Conservation (phyloP, 2,797 vertebrate genomes). For the Leucoraja ocellata region DNA sequence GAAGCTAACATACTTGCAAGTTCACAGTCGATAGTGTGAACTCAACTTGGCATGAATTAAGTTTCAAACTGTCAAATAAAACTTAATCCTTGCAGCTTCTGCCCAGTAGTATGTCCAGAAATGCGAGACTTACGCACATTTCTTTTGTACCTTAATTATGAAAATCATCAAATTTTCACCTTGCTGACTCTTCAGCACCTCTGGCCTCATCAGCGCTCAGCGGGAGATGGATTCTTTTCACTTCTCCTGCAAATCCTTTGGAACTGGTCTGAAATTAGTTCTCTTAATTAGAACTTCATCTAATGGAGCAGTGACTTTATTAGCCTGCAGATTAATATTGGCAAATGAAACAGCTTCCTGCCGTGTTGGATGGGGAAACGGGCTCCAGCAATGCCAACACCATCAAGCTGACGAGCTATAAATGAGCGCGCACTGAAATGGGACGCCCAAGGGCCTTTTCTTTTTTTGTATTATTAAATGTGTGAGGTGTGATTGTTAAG, state of each 20-base stretch:
- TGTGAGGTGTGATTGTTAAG: background rate
- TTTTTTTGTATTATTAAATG: background rate
- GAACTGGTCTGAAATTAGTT: constrained; percentile 31
- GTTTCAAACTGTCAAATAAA: background rate
- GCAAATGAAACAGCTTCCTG: constrained; percentile 16
- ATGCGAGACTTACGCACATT: background rate
- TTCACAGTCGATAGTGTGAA: background rate
- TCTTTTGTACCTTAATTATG: constrained; percentile 22
- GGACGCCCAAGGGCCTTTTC: background rate
- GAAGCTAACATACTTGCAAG: no score
- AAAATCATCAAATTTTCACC: constrained; percentile 26
- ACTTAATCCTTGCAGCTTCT: background rate
- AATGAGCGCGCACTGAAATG: background rate
- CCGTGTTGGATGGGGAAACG: background rate
- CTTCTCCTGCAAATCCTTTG: background rate
- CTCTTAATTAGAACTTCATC: constrained; percentile 20
- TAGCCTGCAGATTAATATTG: constrained; percentile 23
- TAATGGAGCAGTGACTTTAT: constrained; percentile 32
- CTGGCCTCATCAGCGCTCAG: constrained; percentile 17
- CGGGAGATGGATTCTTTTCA: constrained; percentile 8
- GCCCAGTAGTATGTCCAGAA: background rate
- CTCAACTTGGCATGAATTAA: background rate
- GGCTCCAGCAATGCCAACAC: background rate
- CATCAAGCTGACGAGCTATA: constrained; percentile 1
- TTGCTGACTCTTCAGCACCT: background rate